Conservation (phyloP, 2,797 vertebrate species). For the Neosalanx taihuensis region DNA sequence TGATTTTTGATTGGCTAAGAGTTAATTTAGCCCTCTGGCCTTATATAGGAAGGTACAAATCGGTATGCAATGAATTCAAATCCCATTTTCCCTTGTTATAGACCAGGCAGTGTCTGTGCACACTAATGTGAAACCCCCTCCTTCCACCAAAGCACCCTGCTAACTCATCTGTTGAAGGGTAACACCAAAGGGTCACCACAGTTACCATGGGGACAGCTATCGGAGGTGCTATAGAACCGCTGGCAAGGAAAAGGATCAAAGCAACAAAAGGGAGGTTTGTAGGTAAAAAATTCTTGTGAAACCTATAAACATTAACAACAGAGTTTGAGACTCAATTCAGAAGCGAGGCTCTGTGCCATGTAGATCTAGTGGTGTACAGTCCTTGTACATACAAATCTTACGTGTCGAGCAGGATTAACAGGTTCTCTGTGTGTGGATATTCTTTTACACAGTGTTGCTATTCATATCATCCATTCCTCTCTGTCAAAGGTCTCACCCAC, state of each 20-base stretch:
- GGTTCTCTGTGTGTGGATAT: slow-evolving; percentile 54
- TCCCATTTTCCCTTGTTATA: slow-evolving; percentile 36
- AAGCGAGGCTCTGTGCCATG: neutral
- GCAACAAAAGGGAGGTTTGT: slow-evolving; percentile 2
- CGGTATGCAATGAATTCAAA: slow-evolving; percentile 57
- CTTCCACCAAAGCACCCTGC: slow-evolving; percentile 29
- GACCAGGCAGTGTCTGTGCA: slow-evolving; percentile 28
- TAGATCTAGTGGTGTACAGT: neutral
- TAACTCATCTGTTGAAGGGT: slow-evolving; percentile 30
- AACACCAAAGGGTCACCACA: slow-evolving; percentile 21
- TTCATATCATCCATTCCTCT: slow-evolving; percentile 56
- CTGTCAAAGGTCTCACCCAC: slow-evolving; percentile 60
- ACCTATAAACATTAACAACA: neutral
- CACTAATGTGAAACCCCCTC: slow-evolving; percentile 24
- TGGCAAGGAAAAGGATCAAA: slow-evolving; percentile 5
- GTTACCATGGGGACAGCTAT: slow-evolving; percentile 50
- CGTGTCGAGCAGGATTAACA: slow-evolving; percentile 50
- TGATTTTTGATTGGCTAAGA: slow-evolving; percentile 25
- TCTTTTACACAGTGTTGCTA: slow-evolving; percentile 54
- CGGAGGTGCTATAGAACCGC: slow-evolving; percentile 11
- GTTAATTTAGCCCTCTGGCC: slow-evolving; percentile 13
- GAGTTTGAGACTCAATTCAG: neutral
- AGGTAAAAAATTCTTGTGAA: neutral
- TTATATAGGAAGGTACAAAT: slow-evolving; percentile 28
- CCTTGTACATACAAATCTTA: neutral